Conservation (phyloP, 2,888 invertebrate species). For the Dichetophora obliterata region DNA sequence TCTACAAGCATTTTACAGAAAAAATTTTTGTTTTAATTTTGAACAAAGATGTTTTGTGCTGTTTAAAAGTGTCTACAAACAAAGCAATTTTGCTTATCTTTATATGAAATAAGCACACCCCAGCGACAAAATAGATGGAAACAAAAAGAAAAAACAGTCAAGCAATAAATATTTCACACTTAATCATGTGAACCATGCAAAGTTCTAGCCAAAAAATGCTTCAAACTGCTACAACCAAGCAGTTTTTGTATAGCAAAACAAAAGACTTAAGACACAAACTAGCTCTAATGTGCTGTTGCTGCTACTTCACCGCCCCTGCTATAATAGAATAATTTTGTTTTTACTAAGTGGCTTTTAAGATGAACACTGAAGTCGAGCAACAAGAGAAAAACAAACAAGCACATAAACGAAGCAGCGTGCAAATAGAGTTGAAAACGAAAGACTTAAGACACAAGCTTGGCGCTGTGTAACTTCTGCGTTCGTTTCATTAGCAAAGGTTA, state of each 20-base stretch:
- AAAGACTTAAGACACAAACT: slow-evolving; percentile 10
- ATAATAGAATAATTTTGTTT: neutral
- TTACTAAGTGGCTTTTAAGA: too few species aligned
- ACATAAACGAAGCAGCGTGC: neutral
- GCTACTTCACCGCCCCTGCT: neutral
- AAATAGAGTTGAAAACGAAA: neutral
- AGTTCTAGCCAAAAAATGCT: neutral
- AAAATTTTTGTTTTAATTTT: too few species aligned
- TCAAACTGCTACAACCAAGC: too few species aligned
- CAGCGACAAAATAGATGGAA: too few species aligned
- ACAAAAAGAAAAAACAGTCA: too few species aligned
- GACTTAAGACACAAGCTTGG: slow-evolving; percentile 19
- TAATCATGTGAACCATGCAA: neutral
- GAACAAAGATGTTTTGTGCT: too few species aligned
- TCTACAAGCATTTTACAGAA: too few species aligned
- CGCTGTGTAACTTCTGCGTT: neutral
- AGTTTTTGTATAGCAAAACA: neutral
- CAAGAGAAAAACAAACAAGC: neutral
- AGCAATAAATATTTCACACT: neutral
- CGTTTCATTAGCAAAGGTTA: neutral
- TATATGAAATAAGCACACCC: too few species aligned
- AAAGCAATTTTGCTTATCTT: too few species aligned
- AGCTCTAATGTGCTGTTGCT: neutral
- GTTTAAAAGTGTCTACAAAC: too few species aligned
- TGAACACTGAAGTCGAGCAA: neutral